Evolutionary conservation across 2,888 invertebrate genomes (phyloP), one percentile per base, ranked within the genome.

Genomic region (Cantharis flavilabris): DNA sequence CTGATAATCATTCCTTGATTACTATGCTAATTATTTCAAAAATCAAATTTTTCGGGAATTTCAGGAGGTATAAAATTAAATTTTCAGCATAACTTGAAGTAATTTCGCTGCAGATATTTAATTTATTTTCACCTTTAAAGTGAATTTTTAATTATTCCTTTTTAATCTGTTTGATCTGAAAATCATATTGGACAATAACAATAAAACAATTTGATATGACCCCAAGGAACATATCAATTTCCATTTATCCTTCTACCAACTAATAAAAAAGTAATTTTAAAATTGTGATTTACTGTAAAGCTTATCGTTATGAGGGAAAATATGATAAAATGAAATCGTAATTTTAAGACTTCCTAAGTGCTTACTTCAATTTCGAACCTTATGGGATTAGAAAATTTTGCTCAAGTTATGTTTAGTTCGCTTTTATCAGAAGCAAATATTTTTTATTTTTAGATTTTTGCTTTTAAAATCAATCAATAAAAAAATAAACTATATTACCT

Each of bases 401-500:
- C n/a, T n/a, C 49, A 49, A 5, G 49, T 49, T 49, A 49, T 49
- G n/a, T 49, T 49, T 49, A 49, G 49, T 49, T 49, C 7, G n/a
- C 49, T 49, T 49, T n/a, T 49, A n/a, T n/a, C 49, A 7, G n/a
- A 2, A 7, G 2, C 49, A 49, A 7, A n/a, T n/a, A 49, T 49
- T n/a, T n/a, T 49, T n/a, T 20, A 20, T 49, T 49, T 49, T 33
- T 26, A 26, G 5, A 33, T 13, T 33, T 13, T n/a, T 33, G 13
- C 13, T 5, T 13, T 13, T n/a, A 13, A 7, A 49, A 49, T 49
- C 49, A n/a, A 49, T 16, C 16, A 16, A 16, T 16, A 16, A 16
- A 16, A 16, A 16, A 16, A 16, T 16, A 16, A 16, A 16, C 16
- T 62, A 28, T 69, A 89, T 92, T 89, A 93, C 93, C 92, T 88